Percentiles rank a stretch among this genome's conserved stretches.
Evolutionary conservation across 2,113 vertebrate genomes (phyloP).

Genomic region (Eonycteris spelaea): DNA sequence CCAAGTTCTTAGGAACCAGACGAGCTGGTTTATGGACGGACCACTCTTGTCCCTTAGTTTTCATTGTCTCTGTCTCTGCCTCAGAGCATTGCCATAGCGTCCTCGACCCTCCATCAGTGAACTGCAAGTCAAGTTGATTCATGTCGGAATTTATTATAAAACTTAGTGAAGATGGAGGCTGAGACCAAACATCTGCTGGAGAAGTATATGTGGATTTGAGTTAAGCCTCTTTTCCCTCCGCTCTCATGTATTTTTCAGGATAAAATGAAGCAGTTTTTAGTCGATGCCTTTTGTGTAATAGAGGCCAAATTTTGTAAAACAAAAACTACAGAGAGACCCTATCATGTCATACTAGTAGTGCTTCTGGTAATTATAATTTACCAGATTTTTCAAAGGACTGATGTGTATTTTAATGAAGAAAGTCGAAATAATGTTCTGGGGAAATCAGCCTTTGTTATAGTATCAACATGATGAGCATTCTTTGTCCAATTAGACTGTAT

Average conservation of each 20-base stretch:
- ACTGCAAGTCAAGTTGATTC: neutral
- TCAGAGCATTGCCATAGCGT: neutral
- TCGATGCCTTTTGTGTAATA: neutral
- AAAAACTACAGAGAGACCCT: neutral
- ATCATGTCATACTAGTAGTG: neutral
- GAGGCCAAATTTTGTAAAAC: neutral
- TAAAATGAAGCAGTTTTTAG: neutral
- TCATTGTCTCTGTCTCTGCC: neutral
- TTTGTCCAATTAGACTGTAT: neutral
- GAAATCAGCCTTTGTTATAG: neutral
- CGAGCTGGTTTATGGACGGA: neutral
- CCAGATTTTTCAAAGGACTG: neutral
- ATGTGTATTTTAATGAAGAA: neutral
- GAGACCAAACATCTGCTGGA: neutral
- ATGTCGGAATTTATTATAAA: neutral
- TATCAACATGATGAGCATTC: neutral
- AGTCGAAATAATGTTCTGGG: neutral
- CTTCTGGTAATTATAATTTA: neutral
- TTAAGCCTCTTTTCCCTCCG: neutral
- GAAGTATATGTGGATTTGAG: neutral
- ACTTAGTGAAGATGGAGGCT: neutral
- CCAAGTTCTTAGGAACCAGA: neutral
- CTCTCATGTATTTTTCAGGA: neutral
- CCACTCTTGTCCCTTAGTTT: neutral
- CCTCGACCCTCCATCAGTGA: neutral